Evolutionary conservation across 1,140 invertebrate species (phyloP).

Genomic region (Drosophila grimshawi): DNA sequence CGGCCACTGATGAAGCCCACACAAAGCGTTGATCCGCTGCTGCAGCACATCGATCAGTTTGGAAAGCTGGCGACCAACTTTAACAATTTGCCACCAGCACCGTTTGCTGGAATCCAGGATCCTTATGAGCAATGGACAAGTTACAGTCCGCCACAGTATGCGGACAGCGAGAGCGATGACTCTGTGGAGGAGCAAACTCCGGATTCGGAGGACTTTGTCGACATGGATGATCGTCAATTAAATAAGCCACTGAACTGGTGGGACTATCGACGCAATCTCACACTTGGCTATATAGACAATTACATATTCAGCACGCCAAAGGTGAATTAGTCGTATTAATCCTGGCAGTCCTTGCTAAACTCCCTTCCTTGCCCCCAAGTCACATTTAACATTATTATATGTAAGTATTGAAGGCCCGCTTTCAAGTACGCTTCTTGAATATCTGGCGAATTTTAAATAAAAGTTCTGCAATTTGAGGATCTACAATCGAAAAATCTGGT

Average conservation of each 20-base stretch:
- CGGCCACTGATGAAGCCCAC: slow-evolving; percentile 24
- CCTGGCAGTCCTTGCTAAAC: slow-evolving; percentile 6
- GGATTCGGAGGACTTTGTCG: slow-evolving; percentile 37
- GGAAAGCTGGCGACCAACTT: slow-evolving; percentile 76
- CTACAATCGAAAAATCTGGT: neutral
- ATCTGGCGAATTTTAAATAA: too few species aligned
- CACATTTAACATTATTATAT: slow-evolving; percentile 11
- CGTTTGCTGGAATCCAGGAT: slow-evolving; percentile 33
- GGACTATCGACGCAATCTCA: slow-evolving; percentile 73
- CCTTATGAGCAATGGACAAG: slow-evolving; percentile 78
- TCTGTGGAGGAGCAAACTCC: slow-evolving; percentile 71
- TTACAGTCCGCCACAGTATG: slow-evolving; percentile 56
- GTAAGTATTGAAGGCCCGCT: neutral
- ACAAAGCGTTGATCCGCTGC: slow-evolving; percentile 65
- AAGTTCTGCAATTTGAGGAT: too few species aligned
- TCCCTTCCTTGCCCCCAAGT: slow-evolving; percentile 60
- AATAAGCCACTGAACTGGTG: slow-evolving; percentile 52
- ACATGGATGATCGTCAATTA: slow-evolving; percentile 40
- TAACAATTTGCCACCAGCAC: slow-evolving; percentile 61
- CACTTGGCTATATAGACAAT: slow-evolving; percentile 70
- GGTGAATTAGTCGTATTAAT: slow-evolving; percentile 37
- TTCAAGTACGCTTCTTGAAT: neutral
- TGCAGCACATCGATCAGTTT: slow-evolving; percentile 77
- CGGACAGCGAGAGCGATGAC: slow-evolving; percentile 43
- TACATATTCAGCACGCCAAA: slow-evolving; percentile 67